A percentile compares a stretch with the other conserved stretches of the same genome.
Conservation (phyloP, 1,140 invertebrate genomes). For the Drosophila sproati region DNA sequence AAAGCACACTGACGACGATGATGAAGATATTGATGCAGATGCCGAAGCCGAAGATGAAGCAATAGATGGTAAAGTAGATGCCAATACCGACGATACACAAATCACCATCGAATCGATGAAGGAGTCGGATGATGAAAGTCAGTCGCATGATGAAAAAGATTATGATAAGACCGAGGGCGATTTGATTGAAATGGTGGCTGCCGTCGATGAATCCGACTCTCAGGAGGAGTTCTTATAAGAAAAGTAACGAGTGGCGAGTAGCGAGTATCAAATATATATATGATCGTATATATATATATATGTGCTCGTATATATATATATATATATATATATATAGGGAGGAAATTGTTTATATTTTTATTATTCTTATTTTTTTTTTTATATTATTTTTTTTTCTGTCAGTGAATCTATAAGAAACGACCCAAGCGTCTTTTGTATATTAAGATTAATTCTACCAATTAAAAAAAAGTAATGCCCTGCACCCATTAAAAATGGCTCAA, state of each 20-base stretch:
- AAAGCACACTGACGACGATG: constrained; percentile 15
- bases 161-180: constrained; percentile 31
- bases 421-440: neutral
- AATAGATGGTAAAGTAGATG: constrained; percentile 18
- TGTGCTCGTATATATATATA: neutral
- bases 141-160: constrained; percentile 47
- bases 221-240: constrained; percentile 33
- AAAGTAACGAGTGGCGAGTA: constrained; percentile 15
- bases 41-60: neutral
- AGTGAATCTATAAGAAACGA: neutral
- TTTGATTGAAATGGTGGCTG: constrained; percentile 8
- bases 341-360: constrained; percentile 5
- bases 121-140: constrained; percentile 68
- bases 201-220: constrained; percentile 24
- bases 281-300: neutral
- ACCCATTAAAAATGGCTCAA: too few species aligned
- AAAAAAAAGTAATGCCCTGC: too few species aligned
- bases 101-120: constrained; percentile 70
- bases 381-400: neutral
- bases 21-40: constrained; percentile 3
- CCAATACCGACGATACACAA: constrained; percentile 55
- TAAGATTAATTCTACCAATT: neutral
- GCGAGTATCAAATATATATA: constrained; percentile 5
- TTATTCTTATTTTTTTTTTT: constrained; percentile 10
- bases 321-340: constrained; percentile 1